These are phyloP conservation scores for Cenopis cana DNA, from an alignment of 2,888 invertebrate genomes.

Conservation along the genomic window DNA sequence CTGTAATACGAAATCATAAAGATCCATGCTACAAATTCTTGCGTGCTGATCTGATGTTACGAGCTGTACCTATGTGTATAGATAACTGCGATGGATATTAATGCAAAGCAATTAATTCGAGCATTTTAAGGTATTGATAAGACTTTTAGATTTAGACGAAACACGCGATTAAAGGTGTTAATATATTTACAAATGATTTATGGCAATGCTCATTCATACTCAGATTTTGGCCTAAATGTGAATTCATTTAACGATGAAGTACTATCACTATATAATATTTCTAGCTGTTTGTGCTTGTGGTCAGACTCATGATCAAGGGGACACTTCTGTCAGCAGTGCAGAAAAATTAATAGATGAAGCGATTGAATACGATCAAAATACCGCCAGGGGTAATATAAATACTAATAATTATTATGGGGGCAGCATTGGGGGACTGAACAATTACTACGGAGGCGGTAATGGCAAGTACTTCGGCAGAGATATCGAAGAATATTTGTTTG, in stretches of 20 bases:
- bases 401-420: background rate
- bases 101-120: background rate
- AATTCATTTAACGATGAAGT: background rate
- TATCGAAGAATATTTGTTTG: background rate
- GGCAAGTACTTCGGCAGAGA: background rate
- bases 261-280: background rate
- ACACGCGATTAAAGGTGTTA: conserved; percentile 1
- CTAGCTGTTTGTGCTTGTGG: conserved; percentile 44
- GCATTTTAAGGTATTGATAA: background rate
- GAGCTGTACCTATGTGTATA: background rate
- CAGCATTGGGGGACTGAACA: background rate
- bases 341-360: background rate
- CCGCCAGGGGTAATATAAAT: background rate
- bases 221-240: background rate
- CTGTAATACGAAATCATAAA: too few relatives aligned
- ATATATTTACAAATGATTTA: background rate
- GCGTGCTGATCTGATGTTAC: too few relatives aligned
- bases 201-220: background rate
- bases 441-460: background rate
- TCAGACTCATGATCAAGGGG: background rate
- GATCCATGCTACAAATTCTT: too few relatives aligned
- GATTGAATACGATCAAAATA: background rate
- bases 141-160: background rate
- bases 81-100: background rate
- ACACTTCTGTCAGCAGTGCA: background rate